Conservation (phyloP, 2,888 invertebrate genomes). For the Graphium colonna region DNA sequence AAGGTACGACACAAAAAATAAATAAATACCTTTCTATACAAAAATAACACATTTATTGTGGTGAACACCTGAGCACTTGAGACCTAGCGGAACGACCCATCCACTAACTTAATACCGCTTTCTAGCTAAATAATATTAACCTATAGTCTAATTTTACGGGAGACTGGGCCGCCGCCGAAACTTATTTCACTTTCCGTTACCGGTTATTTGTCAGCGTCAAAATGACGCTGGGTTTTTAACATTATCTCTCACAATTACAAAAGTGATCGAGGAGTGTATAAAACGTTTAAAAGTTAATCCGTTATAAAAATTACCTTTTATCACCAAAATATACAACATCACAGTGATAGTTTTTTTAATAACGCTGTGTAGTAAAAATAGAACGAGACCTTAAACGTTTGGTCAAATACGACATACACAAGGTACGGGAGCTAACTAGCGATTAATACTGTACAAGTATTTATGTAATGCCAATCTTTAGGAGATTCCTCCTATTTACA, state of each 20-base stretch:
- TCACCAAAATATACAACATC: slow-evolving; percentile 63
- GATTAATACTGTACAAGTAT: slow-evolving; percentile 41
- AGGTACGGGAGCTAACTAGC: slow-evolving; percentile 42
- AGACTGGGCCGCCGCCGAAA: slow-evolving; percentile 33
- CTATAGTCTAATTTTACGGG: slow-evolving; percentile 31
- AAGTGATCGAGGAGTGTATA: slow-evolving; percentile 71
- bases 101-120: slow-evolving; percentile 21
- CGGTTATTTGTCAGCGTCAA: slow-evolving; percentile 46
- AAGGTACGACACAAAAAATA: slow-evolving; percentile 67
- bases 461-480: slow-evolving; percentile 21
- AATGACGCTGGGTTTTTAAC: slow-evolving; percentile 56
- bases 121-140: slow-evolving; percentile 32
- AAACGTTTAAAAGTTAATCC: slow-evolving; percentile 54
- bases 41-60: slow-evolving; percentile 72
- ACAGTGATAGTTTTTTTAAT: slow-evolving; percentile 46
- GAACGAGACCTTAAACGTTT: slow-evolving; percentile 44
- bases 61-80: slow-evolving; percentile 72
- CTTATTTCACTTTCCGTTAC: slow-evolving; percentile 31
- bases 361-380: slow-evolving; percentile 64
- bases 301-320: slow-evolving; percentile 67
- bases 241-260: slow-evolving; percentile 72
- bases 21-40: slow-evolving; percentile 78
- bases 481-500: slow-evolving; percentile 17
- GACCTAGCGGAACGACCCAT: slow-evolving; percentile 40
- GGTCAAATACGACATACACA: slow-evolving; percentile 44